These are phyloP conservation scores for Lagria hirta DNA, from an alignment of 2,888 invertebrate genomes.

Conservation along the genomic window DNA sequence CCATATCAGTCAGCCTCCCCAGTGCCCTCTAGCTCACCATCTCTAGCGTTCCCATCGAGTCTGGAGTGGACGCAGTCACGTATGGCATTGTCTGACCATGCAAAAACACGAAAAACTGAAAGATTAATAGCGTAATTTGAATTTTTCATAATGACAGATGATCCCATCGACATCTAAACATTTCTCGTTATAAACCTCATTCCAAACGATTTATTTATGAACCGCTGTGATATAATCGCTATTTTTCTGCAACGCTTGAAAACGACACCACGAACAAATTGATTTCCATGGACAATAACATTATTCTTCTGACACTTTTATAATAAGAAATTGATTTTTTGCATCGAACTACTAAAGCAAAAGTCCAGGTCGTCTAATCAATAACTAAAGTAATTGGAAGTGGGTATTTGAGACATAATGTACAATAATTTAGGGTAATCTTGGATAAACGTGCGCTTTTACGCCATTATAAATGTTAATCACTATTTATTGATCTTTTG, in stretches of 20 bases:
- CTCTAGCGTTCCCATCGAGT: conserved; percentile 28
- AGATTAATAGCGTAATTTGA: conserved; percentile 54
- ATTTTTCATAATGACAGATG: conserved; percentile 51
- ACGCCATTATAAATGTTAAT: no score
- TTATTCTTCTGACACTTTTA: conserved; percentile 16
- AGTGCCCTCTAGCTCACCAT: conserved; percentile 38
- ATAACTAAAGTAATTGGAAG: not conserved
- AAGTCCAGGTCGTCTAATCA: conserved; percentile 11
- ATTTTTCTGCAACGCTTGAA: conserved; percentile 26
- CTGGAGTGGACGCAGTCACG: conserved; percentile 45
- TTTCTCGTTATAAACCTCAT: conserved; percentile 42
- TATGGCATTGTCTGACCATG: conserved; percentile 51
- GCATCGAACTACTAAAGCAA: conserved; percentile 14
- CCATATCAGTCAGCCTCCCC: conserved; percentile 49
- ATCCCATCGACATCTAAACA: conserved; percentile 48
- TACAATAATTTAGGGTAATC: no score
- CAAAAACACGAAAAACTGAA: conserved; percentile 49
- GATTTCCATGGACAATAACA: conserved; percentile 26
- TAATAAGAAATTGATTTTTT: conserved; percentile 22
- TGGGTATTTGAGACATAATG: no score
- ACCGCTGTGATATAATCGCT: conserved; percentile 35
- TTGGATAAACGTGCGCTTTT: no score
- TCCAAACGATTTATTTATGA: conserved; percentile 43
- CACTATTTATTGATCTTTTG: no score
- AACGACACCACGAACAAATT: conserved; percentile 28